phyloP scores from a whole-genome alignment of 2,888 invertebrate species.

The Macaria liturata region DNA sequence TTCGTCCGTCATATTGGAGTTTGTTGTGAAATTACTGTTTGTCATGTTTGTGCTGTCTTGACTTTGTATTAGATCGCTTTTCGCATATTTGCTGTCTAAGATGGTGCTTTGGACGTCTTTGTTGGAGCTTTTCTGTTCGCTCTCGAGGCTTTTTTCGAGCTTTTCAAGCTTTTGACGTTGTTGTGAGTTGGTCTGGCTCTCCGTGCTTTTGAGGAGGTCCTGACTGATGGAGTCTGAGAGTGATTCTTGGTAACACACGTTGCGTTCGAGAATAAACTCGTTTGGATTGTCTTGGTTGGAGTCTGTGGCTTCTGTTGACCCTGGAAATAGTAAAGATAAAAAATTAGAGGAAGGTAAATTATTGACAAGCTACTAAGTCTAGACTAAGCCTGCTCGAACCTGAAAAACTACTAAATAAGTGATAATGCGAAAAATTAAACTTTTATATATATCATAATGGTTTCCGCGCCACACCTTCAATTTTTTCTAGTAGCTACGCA shows the following conservation, averaged over 20 bases:
- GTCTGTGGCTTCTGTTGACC: constrained; percentile 70
- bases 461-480: too few relatives aligned
- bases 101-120: constrained; percentile 70
- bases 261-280: constrained; percentile 75
- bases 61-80: constrained; percentile 59
- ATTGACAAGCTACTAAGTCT: too few relatives aligned
- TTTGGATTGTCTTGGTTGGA: constrained; percentile 72
- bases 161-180: constrained; percentile 58
- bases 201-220: constrained; percentile 68
- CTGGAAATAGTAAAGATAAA: too few relatives aligned
- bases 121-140: constrained; percentile 66
- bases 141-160: constrained; percentile 62
- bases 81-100: constrained; percentile 63
- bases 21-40: constrained; percentile 71
- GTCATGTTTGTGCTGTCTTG: constrained; percentile 73
- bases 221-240: constrained; percentile 74
- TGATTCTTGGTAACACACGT: constrained; percentile 78
- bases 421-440: too few relatives aligned
- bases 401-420: too few relatives aligned
- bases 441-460: too few relatives aligned
- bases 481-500: too few relatives aligned
- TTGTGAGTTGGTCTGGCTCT: constrained; percentile 52
- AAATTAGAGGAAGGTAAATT: too few relatives aligned
- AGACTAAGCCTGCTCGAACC: too few relatives aligned
- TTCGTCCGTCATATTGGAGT: constrained; percentile 73